Percentiles rank a stretch among this genome's conserved stretches.
Evolutionary conservation across 2,888 invertebrate species (phyloP).

Genomic region (Erannis defoliaria): DNA sequence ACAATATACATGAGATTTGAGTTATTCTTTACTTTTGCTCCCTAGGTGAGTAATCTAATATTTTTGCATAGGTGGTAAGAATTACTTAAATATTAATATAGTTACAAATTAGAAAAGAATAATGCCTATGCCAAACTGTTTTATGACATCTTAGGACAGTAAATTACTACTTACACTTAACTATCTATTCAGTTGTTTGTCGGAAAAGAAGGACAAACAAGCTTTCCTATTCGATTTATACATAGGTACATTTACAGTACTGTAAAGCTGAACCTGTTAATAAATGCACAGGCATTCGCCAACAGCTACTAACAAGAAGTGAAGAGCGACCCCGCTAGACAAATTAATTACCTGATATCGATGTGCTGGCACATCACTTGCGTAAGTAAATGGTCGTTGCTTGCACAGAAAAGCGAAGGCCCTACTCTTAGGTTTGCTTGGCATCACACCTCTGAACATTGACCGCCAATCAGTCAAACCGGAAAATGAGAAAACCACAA

Average conservation of each 20-base stretch:
- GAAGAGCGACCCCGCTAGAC: not conserved
- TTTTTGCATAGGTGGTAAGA: no score
- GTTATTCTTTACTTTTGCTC: no score
- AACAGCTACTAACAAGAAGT: constrained; percentile 10
- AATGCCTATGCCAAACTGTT: no score
- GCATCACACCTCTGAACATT: constrained; percentile 17
- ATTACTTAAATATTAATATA: no score
- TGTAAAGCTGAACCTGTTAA: not conserved
- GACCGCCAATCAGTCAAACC: constrained; percentile 25
- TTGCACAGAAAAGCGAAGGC: no score
- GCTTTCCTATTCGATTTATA: not conserved
- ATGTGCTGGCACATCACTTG: constrained; percentile 24
- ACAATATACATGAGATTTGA: no score
- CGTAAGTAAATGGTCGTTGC: constrained; percentile 16
- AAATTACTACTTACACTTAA: no score
- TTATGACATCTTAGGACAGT: no score
- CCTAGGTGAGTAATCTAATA: no score
- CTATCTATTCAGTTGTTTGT: not conserved
- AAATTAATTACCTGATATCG: constrained; percentile 26
- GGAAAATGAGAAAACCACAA: constrained; percentile 28
- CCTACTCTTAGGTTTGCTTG: no score
- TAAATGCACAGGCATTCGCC: constrained; percentile 13
- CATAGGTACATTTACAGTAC: constrained; percentile 1
- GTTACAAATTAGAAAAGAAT: no score
- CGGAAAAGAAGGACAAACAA: not conserved